Evolutionary conservation across 2,113 vertebrate genomes (phyloP).

Genomic region (Setophaga kirtlandii): DNA sequence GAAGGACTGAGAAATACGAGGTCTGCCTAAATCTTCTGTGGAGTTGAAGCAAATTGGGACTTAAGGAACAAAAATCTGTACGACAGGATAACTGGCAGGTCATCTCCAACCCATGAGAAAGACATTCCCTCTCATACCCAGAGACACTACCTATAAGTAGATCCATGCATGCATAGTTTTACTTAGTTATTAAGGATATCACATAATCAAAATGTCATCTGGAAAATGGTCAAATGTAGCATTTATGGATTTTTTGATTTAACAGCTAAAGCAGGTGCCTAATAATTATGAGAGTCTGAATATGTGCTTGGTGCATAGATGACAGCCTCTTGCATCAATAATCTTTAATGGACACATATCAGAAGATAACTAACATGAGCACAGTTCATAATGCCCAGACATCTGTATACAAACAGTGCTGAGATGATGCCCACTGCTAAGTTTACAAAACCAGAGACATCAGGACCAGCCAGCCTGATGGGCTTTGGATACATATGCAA

Average conservation of each 20-base stretch:
- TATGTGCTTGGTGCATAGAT: not conserved
- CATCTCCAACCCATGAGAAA: not conserved
- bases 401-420: not conserved
- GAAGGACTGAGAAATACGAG: accelerated
- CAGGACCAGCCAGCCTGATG: not conserved
- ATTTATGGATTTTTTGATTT: not conserved
- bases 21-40: not conserved
- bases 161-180: not conserved
- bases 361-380: not conserved
- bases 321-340: not conserved
- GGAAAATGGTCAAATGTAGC: not conserved
- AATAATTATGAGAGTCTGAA: not conserved
- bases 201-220: not conserved
- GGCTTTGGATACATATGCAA: not conserved
- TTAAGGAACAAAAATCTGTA: not conserved
- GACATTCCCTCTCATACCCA: not conserved
- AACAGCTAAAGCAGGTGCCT: not conserved
- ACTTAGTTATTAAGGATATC: not conserved
- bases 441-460: not conserved
- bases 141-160: not conserved
- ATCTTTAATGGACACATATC: not conserved
- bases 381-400: not conserved
- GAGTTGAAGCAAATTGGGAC: not conserved
- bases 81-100: not conserved
- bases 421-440: not conserved